Conservation (phyloP, 2,888 invertebrate genomes). For the Andrena minutula region DNA sequence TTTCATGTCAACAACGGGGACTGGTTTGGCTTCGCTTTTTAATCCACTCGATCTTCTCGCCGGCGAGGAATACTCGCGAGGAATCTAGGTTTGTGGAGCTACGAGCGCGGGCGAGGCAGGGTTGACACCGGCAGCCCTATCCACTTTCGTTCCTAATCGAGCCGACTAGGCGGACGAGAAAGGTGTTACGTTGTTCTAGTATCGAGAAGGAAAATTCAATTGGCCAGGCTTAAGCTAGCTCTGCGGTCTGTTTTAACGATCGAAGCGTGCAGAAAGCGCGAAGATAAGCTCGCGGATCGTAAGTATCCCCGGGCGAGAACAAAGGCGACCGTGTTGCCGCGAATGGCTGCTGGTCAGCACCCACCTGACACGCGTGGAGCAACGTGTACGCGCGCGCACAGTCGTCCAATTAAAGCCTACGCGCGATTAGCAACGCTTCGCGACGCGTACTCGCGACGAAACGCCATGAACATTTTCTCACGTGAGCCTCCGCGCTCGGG, state of each 20-base stretch:
- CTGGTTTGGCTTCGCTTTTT: constrained; percentile 77
- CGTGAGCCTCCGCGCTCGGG: constrained; percentile 18
- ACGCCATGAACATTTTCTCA: constrained; percentile 46
- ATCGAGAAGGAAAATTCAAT: neutral
- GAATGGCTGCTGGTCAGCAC: constrained; percentile 29
- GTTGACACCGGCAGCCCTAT: constrained; percentile 37
- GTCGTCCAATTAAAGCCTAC: constrained; percentile 61
- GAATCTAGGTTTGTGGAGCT: constrained; percentile 79
- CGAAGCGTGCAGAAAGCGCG: neutral
- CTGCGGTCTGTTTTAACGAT: neutral
- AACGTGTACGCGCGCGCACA: constrained; percentile 15
- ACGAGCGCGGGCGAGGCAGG: constrained; percentile 41
- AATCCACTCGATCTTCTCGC: constrained; percentile 69
- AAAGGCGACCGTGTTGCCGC: constrained; percentile 17
- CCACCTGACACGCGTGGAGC: constrained; percentile 47
- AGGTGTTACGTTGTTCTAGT: neutral
- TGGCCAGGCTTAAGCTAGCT: neutral
- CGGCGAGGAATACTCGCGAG: neutral
- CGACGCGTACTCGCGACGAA: neutral
- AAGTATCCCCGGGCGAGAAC: neutral
- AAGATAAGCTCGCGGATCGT: neutral
- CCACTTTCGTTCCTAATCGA: constrained; percentile 51
- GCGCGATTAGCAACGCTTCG: constrained; percentile 37
- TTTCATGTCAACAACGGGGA: constrained; percentile 70
- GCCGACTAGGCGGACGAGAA: constrained; percentile 1